Conservation (phyloP, 2,797 vertebrate species). For the Toxotes lorentzi region DNA sequence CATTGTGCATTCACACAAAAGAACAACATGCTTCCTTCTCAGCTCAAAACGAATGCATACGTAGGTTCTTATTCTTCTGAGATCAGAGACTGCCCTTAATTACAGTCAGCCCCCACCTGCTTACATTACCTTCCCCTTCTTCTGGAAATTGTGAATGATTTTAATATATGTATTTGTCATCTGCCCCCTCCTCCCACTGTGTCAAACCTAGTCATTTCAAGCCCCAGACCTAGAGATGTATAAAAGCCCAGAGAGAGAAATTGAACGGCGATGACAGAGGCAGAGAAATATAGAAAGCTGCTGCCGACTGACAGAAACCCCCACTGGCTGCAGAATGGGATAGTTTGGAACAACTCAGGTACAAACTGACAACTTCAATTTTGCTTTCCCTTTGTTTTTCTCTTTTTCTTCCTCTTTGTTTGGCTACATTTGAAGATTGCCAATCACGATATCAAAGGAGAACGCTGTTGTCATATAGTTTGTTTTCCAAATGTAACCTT, state of each 20-base stretch:
- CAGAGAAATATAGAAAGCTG: conserved; percentile 46
- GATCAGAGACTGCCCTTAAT: conserved; percentile 69
- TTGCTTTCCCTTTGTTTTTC: conserved; percentile 55
- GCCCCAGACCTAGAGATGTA: conserved; percentile 48
- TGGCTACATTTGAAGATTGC: conserved; percentile 75
- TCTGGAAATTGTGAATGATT: conserved; percentile 64
- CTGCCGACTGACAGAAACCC: conserved; percentile 71
- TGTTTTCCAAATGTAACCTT: conserved; percentile 69
- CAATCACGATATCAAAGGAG: conserved; percentile 73
- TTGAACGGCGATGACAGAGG: conserved; percentile 48
- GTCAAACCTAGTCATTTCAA: conserved; percentile 61
- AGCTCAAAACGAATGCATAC: conserved; percentile 51
- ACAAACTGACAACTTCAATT: conserved; percentile 76
- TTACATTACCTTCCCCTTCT: conserved; percentile 10
- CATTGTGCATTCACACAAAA: conserved; percentile 61
- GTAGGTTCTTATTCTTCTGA: conserved; percentile 33
- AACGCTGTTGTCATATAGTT: conserved; percentile 61
- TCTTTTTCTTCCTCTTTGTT: conserved; percentile 55
- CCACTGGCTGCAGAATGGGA: conserved; percentile 75
- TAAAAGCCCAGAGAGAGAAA: conserved; percentile 64
- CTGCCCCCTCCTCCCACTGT: conserved; percentile 44
- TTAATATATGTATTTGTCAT: conserved; percentile 67
- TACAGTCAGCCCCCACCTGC: conserved; percentile 43
- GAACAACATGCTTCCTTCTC: conserved; percentile 47
- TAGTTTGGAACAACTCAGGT: conserved; percentile 75